These are phyloP conservation scores for Formicarius rufipectus DNA, from an alignment of 2,113 vertebrate species.

Conservation along the genomic window DNA sequence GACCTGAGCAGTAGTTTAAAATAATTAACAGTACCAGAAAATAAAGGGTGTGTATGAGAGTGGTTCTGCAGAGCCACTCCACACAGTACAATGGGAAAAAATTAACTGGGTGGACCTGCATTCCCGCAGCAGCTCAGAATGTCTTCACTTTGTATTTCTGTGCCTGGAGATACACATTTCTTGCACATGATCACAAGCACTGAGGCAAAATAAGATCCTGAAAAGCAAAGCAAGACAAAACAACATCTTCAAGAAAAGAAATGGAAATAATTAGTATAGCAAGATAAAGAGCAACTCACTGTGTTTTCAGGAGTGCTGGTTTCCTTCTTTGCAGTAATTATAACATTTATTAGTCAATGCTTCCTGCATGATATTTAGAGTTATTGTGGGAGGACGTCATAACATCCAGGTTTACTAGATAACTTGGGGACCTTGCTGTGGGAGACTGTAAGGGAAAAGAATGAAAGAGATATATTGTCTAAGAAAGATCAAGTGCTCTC, in stretches of 20 bases:
- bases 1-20: constrained; percentile 31
- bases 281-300: not conserved
- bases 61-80: not conserved
- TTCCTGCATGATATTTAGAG: constrained; percentile 5
- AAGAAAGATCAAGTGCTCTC: not conserved
- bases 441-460: not conserved
- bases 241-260: not conserved
- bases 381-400: not conserved
- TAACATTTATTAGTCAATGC: not conserved
- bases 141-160: not conserved
- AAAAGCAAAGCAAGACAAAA: not conserved
- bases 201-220: not conserved
- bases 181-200: not conserved
- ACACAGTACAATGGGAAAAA: constrained; percentile 28
- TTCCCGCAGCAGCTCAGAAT: not conserved
- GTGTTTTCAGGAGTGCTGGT: not conserved
- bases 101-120: constrained; percentile 45
- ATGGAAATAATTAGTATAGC: not conserved
- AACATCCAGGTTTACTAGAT: constrained; percentile 10
- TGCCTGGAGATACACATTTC: constrained; percentile 33
- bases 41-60: constrained; percentile 9
- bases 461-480: not conserved
- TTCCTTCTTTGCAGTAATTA: constrained; percentile 13
- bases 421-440: not conserved
- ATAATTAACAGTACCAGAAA: constrained; percentile 53